Evolutionary conservation across 2,888 invertebrate genomes (phyloP).

Genomic region (Luperina nickerlii): DNA sequence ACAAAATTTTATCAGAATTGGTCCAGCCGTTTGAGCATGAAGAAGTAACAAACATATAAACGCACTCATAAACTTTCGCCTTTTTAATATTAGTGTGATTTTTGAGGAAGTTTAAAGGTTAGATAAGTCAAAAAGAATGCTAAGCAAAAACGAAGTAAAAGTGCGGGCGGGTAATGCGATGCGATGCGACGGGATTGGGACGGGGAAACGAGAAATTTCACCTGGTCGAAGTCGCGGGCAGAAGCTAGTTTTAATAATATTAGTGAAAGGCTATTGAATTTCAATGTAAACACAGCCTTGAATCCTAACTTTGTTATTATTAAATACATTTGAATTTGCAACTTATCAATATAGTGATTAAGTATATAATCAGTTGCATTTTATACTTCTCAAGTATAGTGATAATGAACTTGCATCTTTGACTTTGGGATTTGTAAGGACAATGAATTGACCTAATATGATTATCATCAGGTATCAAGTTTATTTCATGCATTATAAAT

Average conservation of each 20-base stretch:
- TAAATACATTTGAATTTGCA: slow-evolving; percentile 17
- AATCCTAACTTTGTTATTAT: background rate
- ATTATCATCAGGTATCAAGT: slow-evolving; percentile 4
- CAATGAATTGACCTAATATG: slow-evolving; percentile 49
- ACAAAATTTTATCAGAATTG: no score
- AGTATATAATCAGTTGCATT: slow-evolving; percentile 5
- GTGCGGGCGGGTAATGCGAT: no score
- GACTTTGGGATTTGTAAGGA: slow-evolving; percentile 34
- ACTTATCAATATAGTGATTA: background rate
- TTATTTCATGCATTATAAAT: background rate
- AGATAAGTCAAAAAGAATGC: no score
- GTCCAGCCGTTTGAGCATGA: no score
- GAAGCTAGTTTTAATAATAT: background rate
- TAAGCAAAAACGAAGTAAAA: no score
- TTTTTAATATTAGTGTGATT: no score
- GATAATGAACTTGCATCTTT: slow-evolving; percentile 39
- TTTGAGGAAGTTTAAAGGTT: no score
- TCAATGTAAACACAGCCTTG: slow-evolving; percentile 12
- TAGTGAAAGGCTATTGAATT: slow-evolving; percentile 20
- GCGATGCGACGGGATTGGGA: no score
- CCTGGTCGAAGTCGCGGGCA: no score
- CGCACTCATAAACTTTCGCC: no score
- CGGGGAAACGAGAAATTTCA: no score
- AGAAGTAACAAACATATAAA: no score
- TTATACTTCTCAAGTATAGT: background rate